phyloP scores from a whole-genome alignment of 1,140 invertebrate genomes.

The Drosophila neocordata region DNA sequence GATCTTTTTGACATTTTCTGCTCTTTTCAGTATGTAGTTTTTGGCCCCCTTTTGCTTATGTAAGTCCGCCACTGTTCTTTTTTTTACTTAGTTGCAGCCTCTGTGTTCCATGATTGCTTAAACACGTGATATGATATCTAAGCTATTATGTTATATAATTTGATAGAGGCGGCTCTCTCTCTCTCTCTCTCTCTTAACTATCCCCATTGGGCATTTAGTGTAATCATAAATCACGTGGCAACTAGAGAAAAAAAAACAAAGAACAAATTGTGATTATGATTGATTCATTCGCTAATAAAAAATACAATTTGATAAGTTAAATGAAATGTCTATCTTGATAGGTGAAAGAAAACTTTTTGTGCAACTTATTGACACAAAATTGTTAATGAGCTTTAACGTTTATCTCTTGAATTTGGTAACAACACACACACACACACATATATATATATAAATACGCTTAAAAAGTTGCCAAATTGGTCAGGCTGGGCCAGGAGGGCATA shows the following conservation, averaged over 20 bases:
- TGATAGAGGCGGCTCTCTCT: no score
- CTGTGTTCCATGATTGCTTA: background rate
- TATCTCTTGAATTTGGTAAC: conserved; percentile 8
- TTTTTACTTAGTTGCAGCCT: no score
- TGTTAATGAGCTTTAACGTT: conserved; percentile 7
- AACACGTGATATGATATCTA: no score
- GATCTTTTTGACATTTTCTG: no score
- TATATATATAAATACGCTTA: background rate
- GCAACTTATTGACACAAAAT: background rate
- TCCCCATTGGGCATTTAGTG: conserved; percentile 10
- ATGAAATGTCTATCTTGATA: background rate
- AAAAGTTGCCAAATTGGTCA: conserved; percentile 9
- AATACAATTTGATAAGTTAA: background rate
- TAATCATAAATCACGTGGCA: conserved; percentile 31
- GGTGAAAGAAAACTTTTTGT: background rate
- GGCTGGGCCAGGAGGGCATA: conserved; percentile 18
- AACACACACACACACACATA: background rate
- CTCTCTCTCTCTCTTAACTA: background rate
- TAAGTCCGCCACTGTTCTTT: no score
- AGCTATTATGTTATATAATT: background rate
- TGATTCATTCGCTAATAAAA: conserved; percentile 22
- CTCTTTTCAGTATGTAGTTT: no score
- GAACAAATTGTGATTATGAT: conserved; percentile 28
- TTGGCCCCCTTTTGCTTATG: no score
- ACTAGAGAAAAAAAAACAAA: conserved; percentile 1